These are phyloP conservation scores for Oscheius sp. DNA, from an alignment of 2,888 invertebrate genomes.

Conservation along the genomic window DNA sequence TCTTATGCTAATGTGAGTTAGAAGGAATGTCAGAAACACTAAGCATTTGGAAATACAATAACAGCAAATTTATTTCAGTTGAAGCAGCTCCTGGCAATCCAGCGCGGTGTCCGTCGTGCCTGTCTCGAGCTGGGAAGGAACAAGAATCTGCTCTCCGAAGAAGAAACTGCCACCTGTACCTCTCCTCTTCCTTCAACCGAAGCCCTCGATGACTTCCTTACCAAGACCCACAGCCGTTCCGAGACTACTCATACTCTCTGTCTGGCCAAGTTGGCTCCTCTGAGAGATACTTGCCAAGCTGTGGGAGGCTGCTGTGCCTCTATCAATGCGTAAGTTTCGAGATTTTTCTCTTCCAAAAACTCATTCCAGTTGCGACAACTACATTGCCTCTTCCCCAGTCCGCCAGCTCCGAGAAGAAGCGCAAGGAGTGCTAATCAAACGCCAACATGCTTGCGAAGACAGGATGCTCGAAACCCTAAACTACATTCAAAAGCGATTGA, in stretches of 20 bases:
- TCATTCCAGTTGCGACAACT: conserved; percentile 52
- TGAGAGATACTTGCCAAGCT: conserved; percentile 48
- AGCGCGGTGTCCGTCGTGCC: conserved; percentile 55
- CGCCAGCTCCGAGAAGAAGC: conserved; percentile 52
- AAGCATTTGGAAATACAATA: neutral
- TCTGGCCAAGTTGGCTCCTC: conserved; percentile 52
- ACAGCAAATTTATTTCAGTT: conserved; percentile 40
- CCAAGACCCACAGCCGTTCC: conserved; percentile 46
- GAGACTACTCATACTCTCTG: conserved; percentile 51
- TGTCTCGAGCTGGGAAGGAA: conserved; percentile 57
- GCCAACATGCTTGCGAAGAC: conserved; percentile 54
- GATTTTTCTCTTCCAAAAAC: neutral
- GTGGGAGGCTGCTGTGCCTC: conserved; percentile 52
- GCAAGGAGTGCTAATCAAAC: conserved; percentile 43
- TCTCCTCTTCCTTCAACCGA: conserved; percentile 45
- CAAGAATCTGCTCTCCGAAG: conserved; percentile 49
- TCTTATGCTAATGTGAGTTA: conserved; percentile 47
- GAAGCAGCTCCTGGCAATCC: conserved; percentile 54
- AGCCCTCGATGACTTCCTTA: conserved; percentile 50
- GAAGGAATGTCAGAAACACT: too few species aligned
- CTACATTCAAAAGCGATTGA: conserved; percentile 55
- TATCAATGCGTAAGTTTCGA: conserved; percentile 44
- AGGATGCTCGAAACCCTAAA: conserved; percentile 54
- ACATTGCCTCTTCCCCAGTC: conserved; percentile 55
- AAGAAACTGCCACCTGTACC: conserved; percentile 36